Conservation (phyloP, 2,797 vertebrate species). For the Apogon hyalosoma region DNA sequence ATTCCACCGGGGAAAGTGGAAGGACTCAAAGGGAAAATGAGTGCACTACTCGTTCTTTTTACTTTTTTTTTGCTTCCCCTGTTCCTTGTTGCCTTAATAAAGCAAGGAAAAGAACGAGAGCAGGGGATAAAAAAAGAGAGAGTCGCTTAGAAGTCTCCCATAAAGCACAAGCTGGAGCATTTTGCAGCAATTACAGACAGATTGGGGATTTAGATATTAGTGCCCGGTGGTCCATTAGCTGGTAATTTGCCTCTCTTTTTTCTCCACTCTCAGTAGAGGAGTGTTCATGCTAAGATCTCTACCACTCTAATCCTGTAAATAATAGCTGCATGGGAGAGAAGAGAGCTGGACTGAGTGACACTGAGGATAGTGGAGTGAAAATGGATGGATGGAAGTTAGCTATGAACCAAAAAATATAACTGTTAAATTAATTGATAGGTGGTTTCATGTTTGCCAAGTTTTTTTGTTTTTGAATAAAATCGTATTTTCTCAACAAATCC, state of each 20-base stretch:
- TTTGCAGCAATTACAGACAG: conserved; percentile 86
- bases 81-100: conserved; percentile 82
- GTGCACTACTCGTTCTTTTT: conserved; percentile 39
- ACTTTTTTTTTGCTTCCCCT: conserved; percentile 20
- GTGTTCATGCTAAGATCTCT: conserved; percentile 88
- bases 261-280: conserved; percentile 78
- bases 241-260: conserved; percentile 91
- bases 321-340: conserved; percentile 78
- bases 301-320: conserved; percentile 94
- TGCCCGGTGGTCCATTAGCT: conserved; percentile 87
- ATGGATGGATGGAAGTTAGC: conserved; percentile 7
- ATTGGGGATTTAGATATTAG: conserved; percentile 87
- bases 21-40: conserved; percentile 71
- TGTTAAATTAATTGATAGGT: no score
- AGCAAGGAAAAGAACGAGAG: conserved; percentile 61
- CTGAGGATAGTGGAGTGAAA: conserved; percentile 37
- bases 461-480: no score
- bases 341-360: conserved; percentile 60
- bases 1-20: conserved; percentile 75
- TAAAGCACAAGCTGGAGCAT: conserved; percentile 80
- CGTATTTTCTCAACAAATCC: no score
- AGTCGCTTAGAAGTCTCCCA: conserved; percentile 75
- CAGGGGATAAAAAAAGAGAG: conserved; percentile 10
- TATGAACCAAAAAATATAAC: no score
- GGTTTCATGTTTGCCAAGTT: no score